Percentiles rank a stretch among this genome's conserved stretches.
Conservation (phyloP, 2,888 invertebrate genomes). For the Thymelicus lineola region DNA sequence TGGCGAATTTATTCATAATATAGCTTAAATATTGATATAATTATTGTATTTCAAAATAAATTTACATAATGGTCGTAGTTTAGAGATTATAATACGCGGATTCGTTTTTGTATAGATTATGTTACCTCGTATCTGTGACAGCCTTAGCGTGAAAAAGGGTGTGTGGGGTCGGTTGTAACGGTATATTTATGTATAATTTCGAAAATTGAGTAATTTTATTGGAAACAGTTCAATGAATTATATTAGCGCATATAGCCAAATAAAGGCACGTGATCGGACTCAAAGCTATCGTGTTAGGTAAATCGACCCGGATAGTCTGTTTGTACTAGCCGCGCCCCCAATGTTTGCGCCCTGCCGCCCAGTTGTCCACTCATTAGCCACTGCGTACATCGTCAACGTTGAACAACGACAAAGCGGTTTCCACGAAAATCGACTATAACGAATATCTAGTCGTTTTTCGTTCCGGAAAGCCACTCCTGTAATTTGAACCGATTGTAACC, state of each 20-base stretch:
- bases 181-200: too few species aligned
- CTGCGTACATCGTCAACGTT: constrained; percentile 12
- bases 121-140: too few species aligned
- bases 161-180: too few species aligned
- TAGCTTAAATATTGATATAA: too few species aligned
- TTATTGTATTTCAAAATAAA: too few species aligned
- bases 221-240: background rate
- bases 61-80: too few species aligned
- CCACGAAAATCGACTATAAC: constrained; percentile 1
- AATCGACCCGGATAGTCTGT: constrained; percentile 65
- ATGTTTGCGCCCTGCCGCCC: constrained; percentile 60
- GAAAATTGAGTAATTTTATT: too few species aligned
- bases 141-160: too few species aligned
- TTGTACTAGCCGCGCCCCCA: constrained; percentile 55
- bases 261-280: constrained; percentile 19
- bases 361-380: constrained; percentile 56
- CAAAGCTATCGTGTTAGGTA: constrained; percentile 52
- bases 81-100: too few species aligned
- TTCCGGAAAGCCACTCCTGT: background rate
- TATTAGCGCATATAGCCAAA: background rate
- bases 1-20: too few species aligned
- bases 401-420: constrained; percentile 9
- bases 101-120: too few species aligned
- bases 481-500: background rate
- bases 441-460: background rate